Evolutionary conservation across 2,113 vertebrate genomes (phyloP).

Genomic region (Gorsachius goisagi): DNA sequence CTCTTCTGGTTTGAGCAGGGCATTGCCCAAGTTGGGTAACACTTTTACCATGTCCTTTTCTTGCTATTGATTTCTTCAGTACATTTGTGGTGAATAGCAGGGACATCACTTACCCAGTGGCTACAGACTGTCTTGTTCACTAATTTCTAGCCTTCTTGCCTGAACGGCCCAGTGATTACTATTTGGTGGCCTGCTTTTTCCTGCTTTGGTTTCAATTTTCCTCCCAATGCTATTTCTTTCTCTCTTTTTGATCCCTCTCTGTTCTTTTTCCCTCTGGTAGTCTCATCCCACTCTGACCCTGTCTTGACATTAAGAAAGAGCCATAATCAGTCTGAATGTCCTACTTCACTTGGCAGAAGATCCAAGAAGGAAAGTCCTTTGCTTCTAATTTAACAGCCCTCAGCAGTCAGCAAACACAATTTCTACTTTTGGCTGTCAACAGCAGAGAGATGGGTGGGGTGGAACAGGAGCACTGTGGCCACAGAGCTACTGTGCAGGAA

Average conservation of each 20-base stretch:
- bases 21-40: neutral
- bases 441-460: neutral
- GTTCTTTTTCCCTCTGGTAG: neutral
- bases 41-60: neutral
- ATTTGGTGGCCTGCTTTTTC: neutral
- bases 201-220: neutral
- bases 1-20: neutral
- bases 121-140: neutral
- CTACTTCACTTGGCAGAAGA: neutral
- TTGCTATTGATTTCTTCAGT: neutral
- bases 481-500: neutral
- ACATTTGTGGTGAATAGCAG: neutral
- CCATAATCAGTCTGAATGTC: neutral
- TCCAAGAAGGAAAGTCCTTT: neutral
- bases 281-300: neutral
- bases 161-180: neutral
- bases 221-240: neutral
- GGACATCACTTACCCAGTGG: neutral
- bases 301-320: neutral
- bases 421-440: constrained; percentile 1
- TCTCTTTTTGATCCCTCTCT: neutral
- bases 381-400: neutral
- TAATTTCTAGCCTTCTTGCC: neutral
- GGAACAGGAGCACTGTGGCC: neutral
- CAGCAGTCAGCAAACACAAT: constrained; percentile 10